phyloP scores from a whole-genome alignment of 2,113 vertebrate species.

The Mungos mungo region DNA sequence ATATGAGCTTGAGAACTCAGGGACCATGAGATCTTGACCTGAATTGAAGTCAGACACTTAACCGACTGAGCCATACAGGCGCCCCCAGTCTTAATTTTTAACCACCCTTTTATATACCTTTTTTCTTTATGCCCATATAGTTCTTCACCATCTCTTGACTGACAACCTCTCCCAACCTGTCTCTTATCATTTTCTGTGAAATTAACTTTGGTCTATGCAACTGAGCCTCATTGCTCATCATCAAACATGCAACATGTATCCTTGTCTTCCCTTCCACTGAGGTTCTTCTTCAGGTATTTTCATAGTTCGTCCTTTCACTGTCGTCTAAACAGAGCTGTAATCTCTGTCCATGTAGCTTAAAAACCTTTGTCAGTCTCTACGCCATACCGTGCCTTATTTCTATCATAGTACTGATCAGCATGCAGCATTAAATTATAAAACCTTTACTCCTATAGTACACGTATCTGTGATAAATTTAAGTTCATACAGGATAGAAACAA shows the following conservation, averaged over 20 bases:
- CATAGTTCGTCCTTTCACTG: not conserved
- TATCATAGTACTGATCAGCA: not conserved
- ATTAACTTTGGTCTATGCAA: not conserved
- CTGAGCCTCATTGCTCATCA: not conserved
- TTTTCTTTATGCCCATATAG: not conserved
- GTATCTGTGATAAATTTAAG: not conserved
- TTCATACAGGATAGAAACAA: not conserved
- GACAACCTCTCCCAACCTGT: not conserved
- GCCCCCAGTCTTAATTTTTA: not conserved
- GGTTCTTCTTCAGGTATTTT: not conserved
- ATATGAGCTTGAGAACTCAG: no score
- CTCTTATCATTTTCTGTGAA: not conserved
- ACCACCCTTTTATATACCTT: not conserved
- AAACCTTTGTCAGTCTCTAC: not conserved
- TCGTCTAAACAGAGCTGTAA: not conserved
- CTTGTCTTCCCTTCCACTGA: not conserved
- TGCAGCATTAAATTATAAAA: not conserved
- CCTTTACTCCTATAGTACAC: not conserved
- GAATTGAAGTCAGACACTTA: no score
- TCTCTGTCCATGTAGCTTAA: not conserved
- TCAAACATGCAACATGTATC: not conserved
- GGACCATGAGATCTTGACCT: no score
- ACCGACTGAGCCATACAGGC: no score
- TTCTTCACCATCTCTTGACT: not conserved
- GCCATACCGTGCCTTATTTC: not conserved